A percentile compares a stretch with the other conserved stretches of the same genome.
These are phyloP conservation scores for Brenthis hecate DNA, from an alignment of 2,888 invertebrate species.

Conservation along the genomic window DNA sequence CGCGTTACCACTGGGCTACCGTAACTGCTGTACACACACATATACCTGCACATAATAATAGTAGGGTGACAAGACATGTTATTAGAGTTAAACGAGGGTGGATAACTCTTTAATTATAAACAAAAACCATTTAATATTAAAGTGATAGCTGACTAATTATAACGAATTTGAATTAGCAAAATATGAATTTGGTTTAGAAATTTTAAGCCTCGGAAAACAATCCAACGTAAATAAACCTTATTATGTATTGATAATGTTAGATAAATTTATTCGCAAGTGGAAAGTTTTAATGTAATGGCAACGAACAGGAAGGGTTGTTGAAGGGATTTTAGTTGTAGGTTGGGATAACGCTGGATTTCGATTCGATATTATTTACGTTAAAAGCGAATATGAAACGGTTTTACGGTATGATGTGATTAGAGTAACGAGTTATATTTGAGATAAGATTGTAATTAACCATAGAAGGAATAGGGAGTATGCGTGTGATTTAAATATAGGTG, in stretches of 20 bases:
- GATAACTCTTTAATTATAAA: not conserved
- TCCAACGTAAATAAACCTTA: constrained; percentile 21
- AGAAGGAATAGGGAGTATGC: too few relatives aligned
- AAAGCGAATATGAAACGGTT: constrained; percentile 14
- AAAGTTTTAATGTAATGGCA: constrained; percentile 45
- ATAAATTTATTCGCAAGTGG: constrained; percentile 31
- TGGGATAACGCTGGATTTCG: constrained; percentile 49
- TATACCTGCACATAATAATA: too few relatives aligned
- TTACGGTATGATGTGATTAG: constrained; percentile 9
- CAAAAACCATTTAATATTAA: not conserved
- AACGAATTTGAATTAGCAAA: not conserved
- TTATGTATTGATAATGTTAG: constrained; percentile 29
- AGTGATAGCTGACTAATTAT: not conserved
- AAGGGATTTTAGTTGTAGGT: constrained; percentile 55
- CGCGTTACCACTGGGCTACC: too few relatives aligned
- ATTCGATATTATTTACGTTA: constrained; percentile 25
- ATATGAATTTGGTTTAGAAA: not conserved
- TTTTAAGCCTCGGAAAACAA: not conserved
- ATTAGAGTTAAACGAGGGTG: not conserved
- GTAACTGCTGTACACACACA: too few relatives aligned
- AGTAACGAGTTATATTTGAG: constrained; percentile 14
- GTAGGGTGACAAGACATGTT: too few relatives aligned
- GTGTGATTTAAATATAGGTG: too few relatives aligned
- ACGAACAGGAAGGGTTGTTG: constrained; percentile 54
- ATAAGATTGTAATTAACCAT: constrained; percentile 5